These are phyloP conservation scores for Chroicocephalus ridibundus DNA, from an alignment of 2,113 vertebrate genomes.

Conservation along the genomic window DNA sequence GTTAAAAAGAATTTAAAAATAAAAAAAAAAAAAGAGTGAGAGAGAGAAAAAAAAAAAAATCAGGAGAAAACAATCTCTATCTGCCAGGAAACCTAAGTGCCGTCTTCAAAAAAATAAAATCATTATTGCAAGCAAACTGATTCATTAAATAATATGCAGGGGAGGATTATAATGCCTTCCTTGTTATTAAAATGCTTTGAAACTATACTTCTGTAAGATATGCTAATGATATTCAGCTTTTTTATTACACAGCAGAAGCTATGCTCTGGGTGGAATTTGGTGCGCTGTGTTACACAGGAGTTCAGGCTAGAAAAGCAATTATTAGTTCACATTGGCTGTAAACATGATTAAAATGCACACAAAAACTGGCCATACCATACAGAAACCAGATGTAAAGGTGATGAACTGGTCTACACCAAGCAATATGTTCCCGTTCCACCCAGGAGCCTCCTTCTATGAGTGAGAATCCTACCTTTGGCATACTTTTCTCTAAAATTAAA, in stretches of 20 bases:
- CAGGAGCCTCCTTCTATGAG: not conserved
- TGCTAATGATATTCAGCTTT: conserved; percentile 7
- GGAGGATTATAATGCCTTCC: conserved; percentile 17
- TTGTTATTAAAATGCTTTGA: conserved; percentile 53
- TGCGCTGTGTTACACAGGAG: not conserved
- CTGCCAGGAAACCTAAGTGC: not conserved
- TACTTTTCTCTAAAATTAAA: not conserved
- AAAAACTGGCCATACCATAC: not conserved
- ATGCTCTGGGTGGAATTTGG: not conserved
- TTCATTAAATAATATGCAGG: conserved; percentile 38
- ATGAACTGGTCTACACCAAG: not conserved
- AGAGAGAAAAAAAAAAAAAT: not conserved
- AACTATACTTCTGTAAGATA: conserved; percentile 29
- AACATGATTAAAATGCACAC: not conserved
- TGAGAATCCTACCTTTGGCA: not conserved
- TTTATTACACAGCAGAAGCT: conserved; percentile 11
- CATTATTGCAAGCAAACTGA: conserved; percentile 30
- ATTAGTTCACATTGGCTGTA: not conserved
- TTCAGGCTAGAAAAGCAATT: not conserved
- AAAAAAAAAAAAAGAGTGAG: not conserved
- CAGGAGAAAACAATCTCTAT: not conserved
- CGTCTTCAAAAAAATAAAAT: conserved; percentile 31
- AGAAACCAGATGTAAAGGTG: not conserved
- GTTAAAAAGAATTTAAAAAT: not conserved
- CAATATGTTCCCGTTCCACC: not conserved